Evolutionary conservation across 1,140 invertebrate genomes (phyloP).

Genomic region (Vanessa tameamea): DNA sequence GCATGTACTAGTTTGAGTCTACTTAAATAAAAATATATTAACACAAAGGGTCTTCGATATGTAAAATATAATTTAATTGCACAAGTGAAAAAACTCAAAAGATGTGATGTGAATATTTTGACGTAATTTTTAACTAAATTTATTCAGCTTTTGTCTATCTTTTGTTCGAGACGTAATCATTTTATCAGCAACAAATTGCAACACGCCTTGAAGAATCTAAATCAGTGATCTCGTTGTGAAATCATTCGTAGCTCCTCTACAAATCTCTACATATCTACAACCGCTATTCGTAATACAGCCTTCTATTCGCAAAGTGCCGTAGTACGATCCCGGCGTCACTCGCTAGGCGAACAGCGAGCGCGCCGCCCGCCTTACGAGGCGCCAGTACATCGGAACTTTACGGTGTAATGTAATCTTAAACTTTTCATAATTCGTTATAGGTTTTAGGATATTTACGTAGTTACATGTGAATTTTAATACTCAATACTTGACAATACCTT

Average conservation of each 20-base stretch:
- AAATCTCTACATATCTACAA: neutral
- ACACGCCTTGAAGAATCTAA: no score
- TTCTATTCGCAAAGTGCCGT: neutral
- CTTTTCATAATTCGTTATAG: neutral
- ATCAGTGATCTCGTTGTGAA: neutral
- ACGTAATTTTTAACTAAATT: no score
- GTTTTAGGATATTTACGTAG: neutral
- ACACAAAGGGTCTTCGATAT: no score
- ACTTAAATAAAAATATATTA: no score
- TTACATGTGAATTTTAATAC: neutral
- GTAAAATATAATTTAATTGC: no score
- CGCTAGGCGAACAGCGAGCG: constrained; percentile 49
- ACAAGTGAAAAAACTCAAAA: no score
- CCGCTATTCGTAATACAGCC: neutral
- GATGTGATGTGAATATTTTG: no score
- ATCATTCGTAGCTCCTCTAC: neutral
- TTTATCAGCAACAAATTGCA: no score
- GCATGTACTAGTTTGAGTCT: no score
- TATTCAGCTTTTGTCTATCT: no score
- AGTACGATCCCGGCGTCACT: constrained; percentile 38
- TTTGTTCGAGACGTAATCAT: no score
- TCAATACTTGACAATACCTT: neutral
- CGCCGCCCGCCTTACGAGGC: constrained; percentile 50
- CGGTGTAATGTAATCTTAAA: constrained; percentile 1
- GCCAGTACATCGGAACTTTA: neutral